These are phyloP conservation scores for Zosterops japonicus DNA, from an alignment of 2,113 vertebrate species.

Conservation along the genomic window DNA sequence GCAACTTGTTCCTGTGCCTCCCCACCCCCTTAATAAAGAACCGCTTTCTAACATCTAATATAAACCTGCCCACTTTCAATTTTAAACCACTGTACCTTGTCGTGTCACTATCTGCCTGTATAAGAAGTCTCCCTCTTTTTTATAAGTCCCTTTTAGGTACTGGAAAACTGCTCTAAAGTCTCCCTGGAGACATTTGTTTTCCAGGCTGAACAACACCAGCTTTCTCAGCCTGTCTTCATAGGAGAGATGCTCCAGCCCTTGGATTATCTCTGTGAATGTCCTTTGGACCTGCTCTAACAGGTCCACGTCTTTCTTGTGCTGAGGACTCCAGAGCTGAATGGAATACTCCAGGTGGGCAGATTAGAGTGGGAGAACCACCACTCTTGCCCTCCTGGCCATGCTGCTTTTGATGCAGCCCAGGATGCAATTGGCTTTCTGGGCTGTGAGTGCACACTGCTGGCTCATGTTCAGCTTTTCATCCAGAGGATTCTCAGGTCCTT, in stretches of 20 bases:
- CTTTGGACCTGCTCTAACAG: background rate
- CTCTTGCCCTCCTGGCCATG: background rate
- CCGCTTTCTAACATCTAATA: background rate
- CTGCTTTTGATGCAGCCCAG: background rate
- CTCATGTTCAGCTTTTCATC: background rate
- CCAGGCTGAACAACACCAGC: background rate
- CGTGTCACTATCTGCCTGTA: background rate
- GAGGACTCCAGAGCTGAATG: background rate
- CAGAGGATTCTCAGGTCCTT: background rate
- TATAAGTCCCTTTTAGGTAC: background rate
- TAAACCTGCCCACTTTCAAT: background rate
- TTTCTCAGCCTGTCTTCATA: background rate
- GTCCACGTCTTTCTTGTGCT: background rate
- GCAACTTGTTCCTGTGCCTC: background rate
- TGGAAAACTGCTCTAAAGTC: background rate
- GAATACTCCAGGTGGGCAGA: background rate
- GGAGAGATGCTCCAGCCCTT: background rate
- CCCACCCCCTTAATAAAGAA: background rate
- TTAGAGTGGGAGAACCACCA: background rate
- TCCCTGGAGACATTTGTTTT: background rate
- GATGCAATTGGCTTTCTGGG: fast-evolving
- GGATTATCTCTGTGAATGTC: background rate
- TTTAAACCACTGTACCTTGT: background rate
- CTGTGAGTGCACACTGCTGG: background rate
- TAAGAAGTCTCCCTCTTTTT: background rate